phyloP scores from a whole-genome alignment of 2,113 vertebrate genomes.

The Perccottus glenii region DNA sequence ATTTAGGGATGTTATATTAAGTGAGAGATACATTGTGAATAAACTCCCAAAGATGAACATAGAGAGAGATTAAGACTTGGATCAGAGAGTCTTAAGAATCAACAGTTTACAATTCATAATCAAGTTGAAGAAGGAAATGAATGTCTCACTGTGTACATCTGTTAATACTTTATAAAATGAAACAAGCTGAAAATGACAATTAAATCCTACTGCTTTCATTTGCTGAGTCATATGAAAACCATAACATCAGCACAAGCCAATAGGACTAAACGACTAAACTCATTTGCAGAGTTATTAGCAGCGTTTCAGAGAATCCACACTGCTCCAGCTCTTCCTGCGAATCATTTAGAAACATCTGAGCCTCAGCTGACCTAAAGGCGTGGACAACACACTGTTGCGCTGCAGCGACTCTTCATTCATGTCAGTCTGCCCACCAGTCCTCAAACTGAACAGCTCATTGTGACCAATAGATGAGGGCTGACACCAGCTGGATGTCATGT shows the following conservation, averaged over 20 bases:
- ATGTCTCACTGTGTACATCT: neutral
- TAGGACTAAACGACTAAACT: slow-evolving; percentile 14
- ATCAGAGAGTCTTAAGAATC: neutral
- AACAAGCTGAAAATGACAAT: slow-evolving; percentile 11
- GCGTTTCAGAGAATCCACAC: slow-evolving; percentile 5
- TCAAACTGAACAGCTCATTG: slow-evolving; percentile 35
- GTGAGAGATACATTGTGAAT: no score
- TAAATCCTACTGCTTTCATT: neutral
- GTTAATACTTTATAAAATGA: slow-evolving; percentile 13
- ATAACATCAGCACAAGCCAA: slow-evolving; percentile 15
- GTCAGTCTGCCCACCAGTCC: slow-evolving; percentile 17
- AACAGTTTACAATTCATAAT: neutral
- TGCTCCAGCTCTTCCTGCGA: neutral
- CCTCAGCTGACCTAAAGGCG: slow-evolving; percentile 19
- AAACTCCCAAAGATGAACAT: no score
- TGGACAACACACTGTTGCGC: neutral
- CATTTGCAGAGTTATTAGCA: slow-evolving; percentile 8
- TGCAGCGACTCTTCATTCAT: neutral
- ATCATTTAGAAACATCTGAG: slow-evolving; percentile 16
- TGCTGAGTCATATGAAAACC: slow-evolving; percentile 23
- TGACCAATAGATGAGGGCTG: slow-evolving; percentile 11
- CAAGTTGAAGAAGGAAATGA: neutral
- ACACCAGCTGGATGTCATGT: slow-evolving; percentile 26
- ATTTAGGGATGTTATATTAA: no score
- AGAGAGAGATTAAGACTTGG: neutral